Base-by-base conservation (phyloP, 1,140 invertebrate genomes). In the Myzus persicae region DNA sequence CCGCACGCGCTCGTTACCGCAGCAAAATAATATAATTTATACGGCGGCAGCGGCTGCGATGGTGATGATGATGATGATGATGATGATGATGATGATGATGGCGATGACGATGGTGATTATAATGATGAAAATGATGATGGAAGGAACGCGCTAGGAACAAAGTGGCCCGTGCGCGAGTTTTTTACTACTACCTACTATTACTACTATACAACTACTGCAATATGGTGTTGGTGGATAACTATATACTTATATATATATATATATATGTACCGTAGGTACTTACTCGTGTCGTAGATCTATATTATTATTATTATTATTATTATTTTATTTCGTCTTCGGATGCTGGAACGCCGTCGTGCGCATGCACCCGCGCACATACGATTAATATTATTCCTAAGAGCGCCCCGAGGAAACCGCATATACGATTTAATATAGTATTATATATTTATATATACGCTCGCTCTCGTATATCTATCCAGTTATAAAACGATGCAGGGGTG, bases 251-350 rank as follows among this genome's bases (percentile, higher is more conserved):
- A 59, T 48, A 48, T 48, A 48, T 48, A 48, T 48, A 48, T 48
- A 54, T 51, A 51, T 51, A 26, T n/a, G 31, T 36, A 76, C 31
- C n/a, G 59, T n/a, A 76, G 59, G 59, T 76, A 76, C 59, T 76
- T n/a, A 76, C 59, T 76, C 31, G 59, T 76, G 59, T 76, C 59
- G 59, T 76, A 76, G 59, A n/a, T 76, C 59, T 76, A 76, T 76
- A 76, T 76, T 36, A 76, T 76, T 59, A 51, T 51, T 51, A 51
- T 59, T 59, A 54, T 24, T 54, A 59, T 59, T 67, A 31, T 67
- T 76, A 76, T 76, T 76, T 76, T 76, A 76, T 76, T 76, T 76
- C 59, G 31, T 76, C 31, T 76, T 76, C 59, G 14, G 59, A 76
- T 76, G 59, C 59, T n/a, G 31, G 59, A 76, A 76, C 59, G 59